Conservation (phyloP, 2,888 invertebrate genomes). For the Athalia circularis region DNA sequence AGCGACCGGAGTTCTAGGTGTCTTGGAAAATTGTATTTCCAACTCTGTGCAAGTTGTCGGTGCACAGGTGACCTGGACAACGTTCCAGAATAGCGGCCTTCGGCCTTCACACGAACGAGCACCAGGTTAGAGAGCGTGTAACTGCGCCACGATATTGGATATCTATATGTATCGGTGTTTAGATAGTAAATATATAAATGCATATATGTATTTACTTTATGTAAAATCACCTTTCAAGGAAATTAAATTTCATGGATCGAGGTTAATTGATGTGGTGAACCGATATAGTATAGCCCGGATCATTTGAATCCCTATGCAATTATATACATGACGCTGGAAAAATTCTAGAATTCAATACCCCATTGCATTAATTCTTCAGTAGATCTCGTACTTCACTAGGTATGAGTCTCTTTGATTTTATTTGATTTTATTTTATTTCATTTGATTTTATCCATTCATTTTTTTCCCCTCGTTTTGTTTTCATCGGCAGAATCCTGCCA, state of each 20-base stretch:
- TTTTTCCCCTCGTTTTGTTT: not conserved
- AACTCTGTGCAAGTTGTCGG: not conserved
- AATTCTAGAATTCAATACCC: too few relatives aligned
- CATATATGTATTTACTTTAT: not conserved
- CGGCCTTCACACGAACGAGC: not conserved
- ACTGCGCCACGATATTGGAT: not conserved
- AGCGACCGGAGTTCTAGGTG: not conserved
- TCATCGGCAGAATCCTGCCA: conserved; percentile 66
- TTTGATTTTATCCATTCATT: not conserved
- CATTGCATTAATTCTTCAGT: not conserved
- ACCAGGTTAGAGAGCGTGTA: conserved; percentile 30
- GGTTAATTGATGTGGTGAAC: conserved; percentile 1
- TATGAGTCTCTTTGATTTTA: not conserved
- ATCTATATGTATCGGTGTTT: not conserved
- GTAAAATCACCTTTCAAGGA: conserved; percentile 26
- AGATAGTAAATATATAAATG: not conserved
- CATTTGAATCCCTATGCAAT: not conserved
- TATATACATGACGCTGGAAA: not conserved
- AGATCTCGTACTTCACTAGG: not conserved
- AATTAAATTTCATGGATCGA: conserved; percentile 27
- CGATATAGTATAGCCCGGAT: too few relatives aligned
- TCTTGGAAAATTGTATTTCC: conserved; percentile 39
- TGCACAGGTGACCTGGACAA: not conserved
- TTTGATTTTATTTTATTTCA: not conserved
- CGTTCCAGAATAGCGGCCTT: conserved; percentile 34